Evolutionary conservation across 2,797 vertebrate genomes (phyloP).

Genomic region (Molossus molossus): DNA sequence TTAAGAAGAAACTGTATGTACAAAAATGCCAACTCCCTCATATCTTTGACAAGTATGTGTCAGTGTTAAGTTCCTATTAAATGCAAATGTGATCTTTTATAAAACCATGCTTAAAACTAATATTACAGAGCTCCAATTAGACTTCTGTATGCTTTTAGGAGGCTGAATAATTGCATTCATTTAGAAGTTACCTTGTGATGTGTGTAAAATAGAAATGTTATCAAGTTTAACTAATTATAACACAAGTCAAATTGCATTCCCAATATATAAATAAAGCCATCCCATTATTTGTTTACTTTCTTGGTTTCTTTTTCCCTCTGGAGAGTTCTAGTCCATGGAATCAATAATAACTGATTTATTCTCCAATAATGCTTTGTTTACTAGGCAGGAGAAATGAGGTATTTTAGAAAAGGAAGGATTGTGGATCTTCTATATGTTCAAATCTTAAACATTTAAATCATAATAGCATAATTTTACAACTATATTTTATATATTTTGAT

Average conservation of each 20-base stretch:
- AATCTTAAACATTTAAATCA: constrained; percentile 48
- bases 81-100: constrained; percentile 84
- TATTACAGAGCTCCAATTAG: constrained; percentile 79
- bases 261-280: constrained; percentile 65
- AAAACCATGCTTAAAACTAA: constrained; percentile 81
- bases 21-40: constrained; percentile 67
- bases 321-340: constrained; percentile 53
- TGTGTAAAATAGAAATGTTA: constrained; percentile 63
- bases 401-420: constrained; percentile 33
- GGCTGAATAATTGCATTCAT: constrained; percentile 75
- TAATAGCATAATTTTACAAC: constrained; percentile 13
- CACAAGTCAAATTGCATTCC: constrained; percentile 65
- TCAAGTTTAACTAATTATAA: constrained; percentile 73
- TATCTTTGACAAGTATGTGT: constrained; percentile 82
- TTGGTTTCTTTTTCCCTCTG: constrained; percentile 22
- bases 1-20: constrained; percentile 56
- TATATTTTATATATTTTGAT: constrained; percentile 40
- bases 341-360: constrained; percentile 67
- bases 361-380: constrained; percentile 4
- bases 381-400: constrained; percentile 18
- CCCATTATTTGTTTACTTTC: constrained; percentile 47
- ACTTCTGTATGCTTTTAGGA: constrained; percentile 76
- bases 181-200: constrained; percentile 71
- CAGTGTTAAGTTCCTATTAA: constrained; percentile 82
- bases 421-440: background rate